phyloP scores from a whole-genome alignment of 1,140 invertebrate genomes.

The Procambarus virginalis region DNA sequence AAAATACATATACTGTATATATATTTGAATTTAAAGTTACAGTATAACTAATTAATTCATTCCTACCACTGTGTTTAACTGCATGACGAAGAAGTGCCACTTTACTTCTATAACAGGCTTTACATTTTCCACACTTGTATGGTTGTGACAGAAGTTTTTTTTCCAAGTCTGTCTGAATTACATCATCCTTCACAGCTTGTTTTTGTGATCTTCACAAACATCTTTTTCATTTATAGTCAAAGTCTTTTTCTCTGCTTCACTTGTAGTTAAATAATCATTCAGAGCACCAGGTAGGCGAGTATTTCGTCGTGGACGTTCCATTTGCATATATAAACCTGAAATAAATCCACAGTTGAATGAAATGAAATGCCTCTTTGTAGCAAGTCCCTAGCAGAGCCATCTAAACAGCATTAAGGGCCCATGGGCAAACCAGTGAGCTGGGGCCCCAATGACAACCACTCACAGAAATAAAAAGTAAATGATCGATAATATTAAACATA shows the following conservation, averaged over 20 bases:
- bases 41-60: neutral
- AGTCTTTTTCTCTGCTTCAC: neutral
- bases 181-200: conserved; percentile 11
- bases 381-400: too few species aligned
- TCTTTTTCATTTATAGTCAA: neutral
- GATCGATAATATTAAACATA: too few species aligned
- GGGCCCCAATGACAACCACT: too few species aligned
- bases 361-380: too few species aligned
- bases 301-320: conserved; percentile 26
- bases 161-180: conserved; percentile 6
- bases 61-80: conserved; percentile 54
- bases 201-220: neutral
- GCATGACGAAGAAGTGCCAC: conserved; percentile 51
- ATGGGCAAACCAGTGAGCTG: too few species aligned
- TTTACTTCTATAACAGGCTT: conserved; percentile 46
- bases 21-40: neutral
- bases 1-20: neutral
- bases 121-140: conserved; percentile 56
- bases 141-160: conserved; percentile 22
- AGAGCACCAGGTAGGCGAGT: conserved; percentile 11
- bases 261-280: conserved; percentile 17
- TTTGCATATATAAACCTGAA: neutral
- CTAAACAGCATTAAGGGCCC: too few species aligned
- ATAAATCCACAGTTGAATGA: neutral
- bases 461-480: too few species aligned